Evolutionary conservation across 2,113 vertebrate genomes (phyloP), one percentile per base, ranked within the genome.

Genomic region (Arizona elegans): DNA sequence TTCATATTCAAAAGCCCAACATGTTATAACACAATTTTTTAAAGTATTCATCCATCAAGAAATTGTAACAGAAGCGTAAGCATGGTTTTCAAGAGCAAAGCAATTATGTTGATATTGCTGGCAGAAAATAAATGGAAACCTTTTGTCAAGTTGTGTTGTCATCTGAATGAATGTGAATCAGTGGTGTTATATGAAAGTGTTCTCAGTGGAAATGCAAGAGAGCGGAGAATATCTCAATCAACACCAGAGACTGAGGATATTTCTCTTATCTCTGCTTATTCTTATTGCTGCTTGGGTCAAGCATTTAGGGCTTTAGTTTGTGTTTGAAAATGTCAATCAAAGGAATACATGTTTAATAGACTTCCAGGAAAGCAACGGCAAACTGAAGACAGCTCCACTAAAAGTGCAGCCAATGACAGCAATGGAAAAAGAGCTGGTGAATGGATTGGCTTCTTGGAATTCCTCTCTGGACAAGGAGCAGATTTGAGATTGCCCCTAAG

Each of bases 181-280:
- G 62, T 33, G 50, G 86, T 52, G 87, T 50, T 29, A 55, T 89
- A 62, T 65, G n/a, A 43, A 88, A 88, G 43, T 47, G 50, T 75
- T 55, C 47, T 88, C 50, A 75, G 59, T 43, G 58, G 54, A 19
- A 33, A 23, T 23, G 85, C 43, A 89, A 89, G 38, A 87, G 87
- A 70, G 70, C 11, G 47, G 52, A 88, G n/a, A 38, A 62, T 87
- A 86, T 59, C 86, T 87, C 58, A 52, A 92, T 92, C 91, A 92
- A 38, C 47, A 23, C n/a, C 50, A 52, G n/a, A 88, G 87, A 53
- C 52, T 89, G 59, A 89, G 23, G 43, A 88, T 15, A 88, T 54
- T 87, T 75, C 59, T 92, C 88, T 92, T 92, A 92, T 92, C 59
- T 55, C 33, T 47, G 59, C 62, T 88, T 33, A 75, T 70, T 62